Conservation (phyloP, 2,797 vertebrate genomes). For the Liasis olivaceus region DNA sequence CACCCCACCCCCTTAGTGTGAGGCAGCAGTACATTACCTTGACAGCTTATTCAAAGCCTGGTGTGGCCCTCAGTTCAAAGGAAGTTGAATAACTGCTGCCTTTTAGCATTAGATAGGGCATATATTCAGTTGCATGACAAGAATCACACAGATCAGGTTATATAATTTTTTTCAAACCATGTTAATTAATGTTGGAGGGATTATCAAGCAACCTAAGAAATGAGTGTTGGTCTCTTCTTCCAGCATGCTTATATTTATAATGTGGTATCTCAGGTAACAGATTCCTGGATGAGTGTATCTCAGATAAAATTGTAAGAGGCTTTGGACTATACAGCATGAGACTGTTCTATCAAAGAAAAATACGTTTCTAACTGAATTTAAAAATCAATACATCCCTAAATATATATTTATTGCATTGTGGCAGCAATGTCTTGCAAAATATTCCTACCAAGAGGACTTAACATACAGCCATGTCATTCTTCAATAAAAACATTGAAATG, state of each 20-base stretch:
- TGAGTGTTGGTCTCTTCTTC: neutral
- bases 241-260: neutral
- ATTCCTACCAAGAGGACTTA: neutral
- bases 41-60: neutral
- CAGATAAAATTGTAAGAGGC: neutral
- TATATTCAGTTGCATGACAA: neutral
- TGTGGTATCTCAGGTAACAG: neutral
- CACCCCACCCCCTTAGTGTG: neutral
- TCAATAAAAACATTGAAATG: slow-evolving; percentile 8
- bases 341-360: neutral
- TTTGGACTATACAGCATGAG: neutral
- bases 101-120: neutral
- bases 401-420: neutral
- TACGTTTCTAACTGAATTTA: neutral
- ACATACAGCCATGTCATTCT: neutral
- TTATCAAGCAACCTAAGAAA: neutral
- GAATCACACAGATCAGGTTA: neutral
- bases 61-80: neutral
- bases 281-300: neutral
- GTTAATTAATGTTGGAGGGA: neutral
- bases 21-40: neutral
- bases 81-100: neutral
- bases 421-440: neutral
- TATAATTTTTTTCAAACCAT: neutral
- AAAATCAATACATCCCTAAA: neutral